A percentile compares a stretch with the other conserved stretches of the same genome.
Evolutionary conservation across 2,797 vertebrate genomes (phyloP).

Genomic region (Crenuchus spilurus): DNA sequence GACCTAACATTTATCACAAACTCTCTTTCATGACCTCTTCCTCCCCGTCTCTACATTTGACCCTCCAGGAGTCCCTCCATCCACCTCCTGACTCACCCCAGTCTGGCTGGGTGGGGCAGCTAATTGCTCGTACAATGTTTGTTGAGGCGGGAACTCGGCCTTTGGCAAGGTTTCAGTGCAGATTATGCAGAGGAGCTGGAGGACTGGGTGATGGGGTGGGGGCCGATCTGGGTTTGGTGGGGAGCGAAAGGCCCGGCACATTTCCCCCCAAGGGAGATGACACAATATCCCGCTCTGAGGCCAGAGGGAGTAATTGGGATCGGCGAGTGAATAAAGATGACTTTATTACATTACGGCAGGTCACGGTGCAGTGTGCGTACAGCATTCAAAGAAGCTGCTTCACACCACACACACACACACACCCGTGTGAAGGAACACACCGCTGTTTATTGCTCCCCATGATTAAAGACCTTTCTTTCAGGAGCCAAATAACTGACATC

Average conservation of each 20-base stretch:
- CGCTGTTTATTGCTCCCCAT: conserved; percentile 35
- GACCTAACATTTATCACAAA: not conserved
- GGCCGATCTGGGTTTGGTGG: not conserved
- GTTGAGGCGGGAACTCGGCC: conserved; percentile 37
- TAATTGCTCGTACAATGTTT: conserved; percentile 55
- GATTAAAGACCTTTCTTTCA: conserved; percentile 36
- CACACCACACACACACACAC: not conserved
- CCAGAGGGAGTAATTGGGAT: conserved; percentile 56
- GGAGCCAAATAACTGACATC: conserved; percentile 38
- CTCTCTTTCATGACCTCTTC: not conserved
- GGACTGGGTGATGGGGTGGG: not conserved
- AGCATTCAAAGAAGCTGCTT: conserved; percentile 36
- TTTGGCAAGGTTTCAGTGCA: conserved; percentile 48
- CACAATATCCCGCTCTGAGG: conserved; percentile 48
- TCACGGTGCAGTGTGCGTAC: conserved; percentile 36
- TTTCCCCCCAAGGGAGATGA: conserved; percentile 40
- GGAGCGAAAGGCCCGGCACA: not conserved
- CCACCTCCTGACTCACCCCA: conserved; percentile 22
- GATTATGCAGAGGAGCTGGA: conserved; percentile 46
- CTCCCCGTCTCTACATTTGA: not conserved
- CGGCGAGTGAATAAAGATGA: conserved; percentile 57
- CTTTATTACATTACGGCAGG: conserved; percentile 58
- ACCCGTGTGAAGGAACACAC: conserved; percentile 5
- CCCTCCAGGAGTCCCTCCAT: conserved; percentile 18
- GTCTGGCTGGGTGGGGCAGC: conserved; percentile 13